A percentile compares a stretch with the other conserved stretches of the same genome.
phyloP scores from a whole-genome alignment of 1,140 invertebrate species.

The Drosophila nebulosa region DNA sequence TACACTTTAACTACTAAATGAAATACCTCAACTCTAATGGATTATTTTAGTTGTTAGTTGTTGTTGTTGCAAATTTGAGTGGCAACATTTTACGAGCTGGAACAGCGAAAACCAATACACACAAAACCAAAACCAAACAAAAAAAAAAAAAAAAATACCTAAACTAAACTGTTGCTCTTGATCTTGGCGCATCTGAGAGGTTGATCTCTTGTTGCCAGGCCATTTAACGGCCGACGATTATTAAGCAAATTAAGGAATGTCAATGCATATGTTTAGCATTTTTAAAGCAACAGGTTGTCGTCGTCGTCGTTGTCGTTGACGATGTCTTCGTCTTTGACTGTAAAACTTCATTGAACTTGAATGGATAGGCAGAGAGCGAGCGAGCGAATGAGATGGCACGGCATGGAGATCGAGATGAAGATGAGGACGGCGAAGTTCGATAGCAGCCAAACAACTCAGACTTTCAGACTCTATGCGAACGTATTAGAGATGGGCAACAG shows the following conservation, averaged over 20 bases:
- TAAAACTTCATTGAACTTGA: conserved; percentile 63
- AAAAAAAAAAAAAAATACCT: background rate
- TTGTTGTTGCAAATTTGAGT: conserved; percentile 2
- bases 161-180: conserved; percentile 24
- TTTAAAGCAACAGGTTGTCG: conserved; percentile 67
- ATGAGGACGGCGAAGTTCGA: background rate
- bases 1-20: background rate
- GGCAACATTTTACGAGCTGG: conserved; percentile 14
- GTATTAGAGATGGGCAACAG: background rate
- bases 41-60: background rate
- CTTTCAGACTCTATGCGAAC: background rate
- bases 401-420: background rate
- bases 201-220: conserved; percentile 59
- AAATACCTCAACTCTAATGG: background rate
- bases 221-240: conserved; percentile 59
- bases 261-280: conserved; percentile 73
- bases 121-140: conserved; percentile 3
- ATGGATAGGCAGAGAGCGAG: conserved; percentile 16
- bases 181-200: conserved; percentile 18
- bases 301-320: conserved; percentile 23
- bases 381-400: background rate
- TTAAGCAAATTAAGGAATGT: conserved; percentile 76
- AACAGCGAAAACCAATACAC: background rate
- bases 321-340: conserved; percentile 29
- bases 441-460: background rate